A percentile compares a stretch with the other conserved stretches of the same genome.
Conservation (phyloP, 2,113 vertebrate genomes). For the Notothenia coriiceps region DNA sequence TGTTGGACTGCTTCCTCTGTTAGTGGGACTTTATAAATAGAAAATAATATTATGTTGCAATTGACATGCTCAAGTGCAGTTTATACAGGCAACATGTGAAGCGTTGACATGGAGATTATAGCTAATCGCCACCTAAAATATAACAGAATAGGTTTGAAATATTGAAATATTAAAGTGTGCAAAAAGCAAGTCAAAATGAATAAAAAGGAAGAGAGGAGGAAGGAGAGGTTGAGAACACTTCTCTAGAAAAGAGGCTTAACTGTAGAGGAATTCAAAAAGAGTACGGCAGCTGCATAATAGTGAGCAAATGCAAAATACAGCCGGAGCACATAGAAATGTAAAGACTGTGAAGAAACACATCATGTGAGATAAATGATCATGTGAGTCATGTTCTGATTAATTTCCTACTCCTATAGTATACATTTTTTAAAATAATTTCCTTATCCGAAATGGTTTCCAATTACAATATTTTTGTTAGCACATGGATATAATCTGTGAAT, state of each 20-base stretch:
- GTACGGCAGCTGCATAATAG: not conserved
- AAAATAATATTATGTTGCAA: not conserved
- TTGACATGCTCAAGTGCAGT: not conserved
- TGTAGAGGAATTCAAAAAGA: not conserved
- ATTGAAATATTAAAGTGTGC: not conserved
- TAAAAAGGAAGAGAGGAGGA: not conserved
- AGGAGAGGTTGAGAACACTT: not conserved
- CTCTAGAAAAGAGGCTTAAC: not conserved
- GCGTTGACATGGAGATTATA: no score
- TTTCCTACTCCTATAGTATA: not conserved
- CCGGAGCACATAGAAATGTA: not conserved
- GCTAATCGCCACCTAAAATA: no score
- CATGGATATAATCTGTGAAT: no score
- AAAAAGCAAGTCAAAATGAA: not conserved
- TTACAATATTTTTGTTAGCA: no score
- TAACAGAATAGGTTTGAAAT: not conserved
- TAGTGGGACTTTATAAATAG: not conserved
- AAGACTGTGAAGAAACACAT: not conserved
- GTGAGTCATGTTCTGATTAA: not conserved
- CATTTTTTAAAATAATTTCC: no score
- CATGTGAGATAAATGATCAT: not conserved
- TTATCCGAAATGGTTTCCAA: no score
- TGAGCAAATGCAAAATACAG: not conserved
- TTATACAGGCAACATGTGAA: not conserved
- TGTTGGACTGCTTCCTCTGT: not conserved